Conservation (phyloP, 2,797 vertebrate genomes). For the Lycodopsis pacificus region DNA sequence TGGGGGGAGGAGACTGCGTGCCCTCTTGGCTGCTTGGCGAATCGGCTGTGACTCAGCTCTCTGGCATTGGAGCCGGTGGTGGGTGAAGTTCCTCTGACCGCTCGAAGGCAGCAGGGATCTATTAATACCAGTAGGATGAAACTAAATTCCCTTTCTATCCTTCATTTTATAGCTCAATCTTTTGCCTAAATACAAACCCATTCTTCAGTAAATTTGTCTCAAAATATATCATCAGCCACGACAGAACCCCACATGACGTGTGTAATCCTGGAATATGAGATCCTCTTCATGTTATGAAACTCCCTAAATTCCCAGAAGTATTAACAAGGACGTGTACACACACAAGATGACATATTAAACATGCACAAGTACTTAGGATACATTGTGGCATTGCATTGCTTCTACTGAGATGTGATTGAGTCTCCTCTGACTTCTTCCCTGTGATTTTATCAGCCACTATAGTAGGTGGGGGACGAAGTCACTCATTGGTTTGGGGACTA, state of each 20-base stretch:
- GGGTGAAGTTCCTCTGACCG: slow-evolving; percentile 34
- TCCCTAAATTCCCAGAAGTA: neutral
- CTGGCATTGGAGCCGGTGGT: slow-evolving; percentile 31
- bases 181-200: neutral
- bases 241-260: neutral
- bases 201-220: neutral
- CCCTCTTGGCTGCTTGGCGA: slow-evolving; percentile 33
- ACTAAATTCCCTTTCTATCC: neutral
- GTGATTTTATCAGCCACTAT: neutral
- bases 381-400: neutral
- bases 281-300: slow-evolving; percentile 1
- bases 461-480: no score
- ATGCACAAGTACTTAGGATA: neutral
- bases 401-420: neutral
- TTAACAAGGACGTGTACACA: neutral
- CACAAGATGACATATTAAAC: neutral
- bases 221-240: neutral
- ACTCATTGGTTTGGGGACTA: no score
- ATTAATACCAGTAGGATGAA: neutral
- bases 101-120: slow-evolving; percentile 23
- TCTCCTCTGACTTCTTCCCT: neutral
- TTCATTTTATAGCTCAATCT: neutral
- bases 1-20: slow-evolving; percentile 35
- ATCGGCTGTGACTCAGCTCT: slow-evolving; percentile 64
- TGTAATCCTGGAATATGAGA: neutral